These are phyloP conservation scores for Colostygia pectinataria DNA, from an alignment of 2,888 invertebrate genomes.

Conservation along the genomic window DNA sequence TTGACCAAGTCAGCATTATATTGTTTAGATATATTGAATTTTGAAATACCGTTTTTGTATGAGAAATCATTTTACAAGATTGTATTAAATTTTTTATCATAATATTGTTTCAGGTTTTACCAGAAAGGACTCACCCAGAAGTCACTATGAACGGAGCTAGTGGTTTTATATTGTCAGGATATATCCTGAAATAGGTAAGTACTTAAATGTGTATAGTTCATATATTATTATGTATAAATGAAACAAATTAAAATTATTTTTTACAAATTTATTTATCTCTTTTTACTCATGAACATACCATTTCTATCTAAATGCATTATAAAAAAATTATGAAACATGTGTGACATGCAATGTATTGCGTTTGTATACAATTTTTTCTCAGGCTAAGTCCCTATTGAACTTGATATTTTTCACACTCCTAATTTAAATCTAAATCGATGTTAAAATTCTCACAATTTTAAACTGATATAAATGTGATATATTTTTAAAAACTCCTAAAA, in stretches of 20 bases:
- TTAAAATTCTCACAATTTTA: slow-evolving; percentile 31
- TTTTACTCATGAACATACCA: slow-evolving; percentile 63
- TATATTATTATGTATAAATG: slow-evolving; percentile 28
- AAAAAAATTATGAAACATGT: slow-evolving; percentile 55
- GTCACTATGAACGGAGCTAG: slow-evolving; percentile 94
- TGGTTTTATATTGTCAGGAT: slow-evolving; percentile 93
- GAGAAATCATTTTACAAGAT: too few species aligned
- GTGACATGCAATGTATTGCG: slow-evolving; percentile 50
- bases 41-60: too few species aligned
- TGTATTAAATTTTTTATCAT: slow-evolving; percentile 15
- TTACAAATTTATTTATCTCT: slow-evolving; percentile 62
- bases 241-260: slow-evolving; percentile 38
- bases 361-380: slow-evolving; percentile 37
- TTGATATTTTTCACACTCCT: slow-evolving; percentile 27
- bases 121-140: slow-evolving; percentile 96
- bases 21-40: too few species aligned
- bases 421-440: slow-evolving; percentile 34
- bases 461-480: slow-evolving; percentile 28
- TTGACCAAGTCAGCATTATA: too few species aligned
- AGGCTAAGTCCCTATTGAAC: slow-evolving; percentile 28
- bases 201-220: too few species aligned
- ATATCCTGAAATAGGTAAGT: slow-evolving; percentile 77
- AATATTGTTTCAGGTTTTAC: slow-evolving; percentile 82
- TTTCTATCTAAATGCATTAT: slow-evolving; percentile 68
- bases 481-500: slow-evolving; percentile 28